Evolutionary conservation across 2,888 invertebrate genomes (phyloP).

Genomic region (Hylaea fasciaria): DNA sequence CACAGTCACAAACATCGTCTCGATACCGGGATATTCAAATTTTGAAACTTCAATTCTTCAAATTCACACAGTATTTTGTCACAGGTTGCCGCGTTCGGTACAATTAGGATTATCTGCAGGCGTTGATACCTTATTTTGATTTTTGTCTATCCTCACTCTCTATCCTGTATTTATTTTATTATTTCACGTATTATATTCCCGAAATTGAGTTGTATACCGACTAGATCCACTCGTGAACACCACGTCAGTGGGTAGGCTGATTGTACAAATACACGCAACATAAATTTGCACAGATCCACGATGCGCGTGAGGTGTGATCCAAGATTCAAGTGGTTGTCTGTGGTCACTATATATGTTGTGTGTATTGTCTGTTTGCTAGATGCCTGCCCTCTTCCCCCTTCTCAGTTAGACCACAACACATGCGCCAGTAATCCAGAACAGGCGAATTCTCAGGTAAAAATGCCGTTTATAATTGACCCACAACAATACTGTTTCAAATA

Average conservation of each 20-base stretch:
- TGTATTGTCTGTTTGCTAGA: constrained; percentile 97
- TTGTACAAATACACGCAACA: constrained; percentile 82
- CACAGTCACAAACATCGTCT: constrained; percentile 82
- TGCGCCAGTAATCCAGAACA: constrained; percentile 89
- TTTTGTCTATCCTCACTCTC: constrained; percentile 79
- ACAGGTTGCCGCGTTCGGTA: constrained; percentile 24
- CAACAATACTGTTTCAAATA: constrained; percentile 79
- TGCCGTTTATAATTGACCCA: constrained; percentile 82
- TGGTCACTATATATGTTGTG: constrained; percentile 87
- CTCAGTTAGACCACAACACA: constrained; percentile 94
- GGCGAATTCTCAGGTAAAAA: constrained; percentile 89
- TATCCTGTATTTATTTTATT: constrained; percentile 75
- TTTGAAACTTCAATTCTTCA: constrained; percentile 31
- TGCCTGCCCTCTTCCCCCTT: constrained; percentile 96
- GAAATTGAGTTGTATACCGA: constrained; percentile 26
- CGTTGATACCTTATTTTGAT: constrained; percentile 63
- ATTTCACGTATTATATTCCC: constrained; percentile 35
- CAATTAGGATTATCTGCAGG: constrained; percentile 31
- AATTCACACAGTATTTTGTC: constrained; percentile 47
- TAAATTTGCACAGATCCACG: constrained; percentile 73
- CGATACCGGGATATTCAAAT: constrained; percentile 37
- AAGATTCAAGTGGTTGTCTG: constrained; percentile 84
- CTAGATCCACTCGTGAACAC: constrained; percentile 47
- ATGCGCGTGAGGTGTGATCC: constrained; percentile 83
- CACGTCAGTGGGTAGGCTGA: constrained; percentile 73